Evolutionary conservation across 2,113 vertebrate genomes (phyloP).

Genomic region (Gasterosteus aculeatus): DNA sequence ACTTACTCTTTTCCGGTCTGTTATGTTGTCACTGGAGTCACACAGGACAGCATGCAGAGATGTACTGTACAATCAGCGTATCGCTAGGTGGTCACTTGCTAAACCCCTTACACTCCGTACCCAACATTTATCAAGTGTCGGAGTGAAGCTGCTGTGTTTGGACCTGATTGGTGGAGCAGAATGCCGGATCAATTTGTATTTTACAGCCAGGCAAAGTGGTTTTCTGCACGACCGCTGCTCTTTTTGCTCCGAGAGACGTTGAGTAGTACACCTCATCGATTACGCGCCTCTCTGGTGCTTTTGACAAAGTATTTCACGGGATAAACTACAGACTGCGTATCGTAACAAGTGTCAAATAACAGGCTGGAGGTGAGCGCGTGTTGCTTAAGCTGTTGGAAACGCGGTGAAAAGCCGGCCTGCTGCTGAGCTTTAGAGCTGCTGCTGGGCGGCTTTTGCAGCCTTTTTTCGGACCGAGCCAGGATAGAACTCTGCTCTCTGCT

Average conservation of each 20-base stretch:
- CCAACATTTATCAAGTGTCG: conserved; percentile 22
- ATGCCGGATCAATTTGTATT: conserved; percentile 11
- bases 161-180: conserved; percentile 28
- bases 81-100: conserved; percentile 26
- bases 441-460: neutral
- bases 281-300: neutral
- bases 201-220: conserved; percentile 23
- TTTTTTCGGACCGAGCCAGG: neutral
- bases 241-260: conserved; percentile 5
- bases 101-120: neutral
- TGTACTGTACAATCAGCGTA: conserved; percentile 33
- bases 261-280: conserved; percentile 4
- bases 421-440: neutral
- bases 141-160: neutral
- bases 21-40: conserved; percentile 22
- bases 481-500: neutral
- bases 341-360: neutral
- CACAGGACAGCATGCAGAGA: conserved; percentile 22
- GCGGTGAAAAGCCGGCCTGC: neutral
- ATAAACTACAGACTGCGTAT: neutral
- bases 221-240: conserved; percentile 14
- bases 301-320: conserved; percentile 2
- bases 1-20: conserved; percentile 7
- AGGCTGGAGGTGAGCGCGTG: neutral
- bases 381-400: neutral